Conservation (phyloP, 2,797 vertebrate genomes). For the Galago senegalensis region DNA sequence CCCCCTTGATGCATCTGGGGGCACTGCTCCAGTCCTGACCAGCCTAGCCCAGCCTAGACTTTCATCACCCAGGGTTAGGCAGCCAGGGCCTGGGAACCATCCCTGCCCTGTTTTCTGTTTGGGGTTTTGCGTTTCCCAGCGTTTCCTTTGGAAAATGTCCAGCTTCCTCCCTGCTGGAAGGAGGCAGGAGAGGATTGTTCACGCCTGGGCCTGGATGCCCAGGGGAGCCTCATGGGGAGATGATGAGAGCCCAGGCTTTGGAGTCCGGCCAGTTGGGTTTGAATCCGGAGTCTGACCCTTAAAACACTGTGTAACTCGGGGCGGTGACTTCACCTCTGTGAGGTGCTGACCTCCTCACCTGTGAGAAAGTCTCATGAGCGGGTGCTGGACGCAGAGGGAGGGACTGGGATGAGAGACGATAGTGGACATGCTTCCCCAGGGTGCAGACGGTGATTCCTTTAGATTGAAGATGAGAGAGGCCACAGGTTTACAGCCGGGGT, state of each 20-base stretch:
- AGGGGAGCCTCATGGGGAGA: constrained; percentile 63
- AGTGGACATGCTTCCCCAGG: background rate
- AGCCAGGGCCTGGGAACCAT: constrained; percentile 75
- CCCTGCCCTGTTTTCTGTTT: constrained; percentile 78
- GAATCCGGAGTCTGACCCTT: constrained; percentile 59
- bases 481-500: background rate
- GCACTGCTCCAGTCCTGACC: constrained; percentile 17
- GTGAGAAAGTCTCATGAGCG: background rate
- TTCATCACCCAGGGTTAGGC: constrained; percentile 43
- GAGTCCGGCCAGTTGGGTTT: constrained; percentile 52
- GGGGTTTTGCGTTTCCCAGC: constrained; percentile 78
- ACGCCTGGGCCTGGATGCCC: constrained; percentile 63
- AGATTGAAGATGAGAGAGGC: background rate
- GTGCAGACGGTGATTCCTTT: background rate
- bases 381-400: background rate
- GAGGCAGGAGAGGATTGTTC: constrained; percentile 68
- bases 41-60: constrained; percentile 14
- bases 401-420: background rate
- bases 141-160: constrained; percentile 82
- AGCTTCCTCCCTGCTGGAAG: constrained; percentile 79
- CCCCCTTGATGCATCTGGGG: background rate
- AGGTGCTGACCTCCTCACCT: constrained; percentile 15
- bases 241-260: constrained; percentile 69
- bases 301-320: constrained; percentile 12
- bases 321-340: constrained; percentile 64